phyloP scores from a whole-genome alignment of 2,888 invertebrate genomes.

The Noctua pronuba region DNA sequence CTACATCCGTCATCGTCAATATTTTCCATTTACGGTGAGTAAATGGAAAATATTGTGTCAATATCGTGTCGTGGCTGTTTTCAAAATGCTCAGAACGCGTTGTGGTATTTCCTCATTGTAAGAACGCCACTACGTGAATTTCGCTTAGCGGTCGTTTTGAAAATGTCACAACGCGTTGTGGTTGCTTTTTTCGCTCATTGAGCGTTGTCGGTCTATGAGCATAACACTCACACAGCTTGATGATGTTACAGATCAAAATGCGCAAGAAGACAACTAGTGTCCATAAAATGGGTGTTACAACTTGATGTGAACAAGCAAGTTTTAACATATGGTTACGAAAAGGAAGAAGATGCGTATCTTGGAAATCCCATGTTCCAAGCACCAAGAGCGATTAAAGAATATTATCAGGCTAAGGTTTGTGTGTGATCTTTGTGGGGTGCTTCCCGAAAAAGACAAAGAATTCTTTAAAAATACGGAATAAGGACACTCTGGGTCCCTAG shows the following conservation, averaged over 20 bases:
- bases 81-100: neutral
- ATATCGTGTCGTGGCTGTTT: no score
- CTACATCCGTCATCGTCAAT: no score
- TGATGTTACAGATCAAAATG: conserved; percentile 86
- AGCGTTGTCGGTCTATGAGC: neutral
- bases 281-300: conserved; percentile 93
- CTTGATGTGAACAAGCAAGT: conserved; percentile 92
- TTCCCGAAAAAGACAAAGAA: neutral
- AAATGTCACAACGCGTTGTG: neutral
- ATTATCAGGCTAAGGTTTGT: conserved; percentile 95
- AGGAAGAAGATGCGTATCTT: conserved; percentile 94
- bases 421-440: neutral
- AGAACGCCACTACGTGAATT: no score
- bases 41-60: no score
- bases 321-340: conserved; percentile 91
- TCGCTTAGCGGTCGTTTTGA: no score
- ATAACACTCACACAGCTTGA: neutral
- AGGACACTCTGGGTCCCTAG: no score
- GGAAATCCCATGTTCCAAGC: conserved; percentile 92
- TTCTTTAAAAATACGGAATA: neutral
- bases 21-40: no score
- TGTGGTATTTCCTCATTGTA: neutral
- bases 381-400: conserved; percentile 91
- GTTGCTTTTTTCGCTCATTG: neutral
- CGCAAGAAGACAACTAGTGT: conserved; percentile 89